These are phyloP conservation scores for Octodonta nipae DNA, from an alignment of 2,888 invertebrate genomes.

Conservation along the genomic window DNA sequence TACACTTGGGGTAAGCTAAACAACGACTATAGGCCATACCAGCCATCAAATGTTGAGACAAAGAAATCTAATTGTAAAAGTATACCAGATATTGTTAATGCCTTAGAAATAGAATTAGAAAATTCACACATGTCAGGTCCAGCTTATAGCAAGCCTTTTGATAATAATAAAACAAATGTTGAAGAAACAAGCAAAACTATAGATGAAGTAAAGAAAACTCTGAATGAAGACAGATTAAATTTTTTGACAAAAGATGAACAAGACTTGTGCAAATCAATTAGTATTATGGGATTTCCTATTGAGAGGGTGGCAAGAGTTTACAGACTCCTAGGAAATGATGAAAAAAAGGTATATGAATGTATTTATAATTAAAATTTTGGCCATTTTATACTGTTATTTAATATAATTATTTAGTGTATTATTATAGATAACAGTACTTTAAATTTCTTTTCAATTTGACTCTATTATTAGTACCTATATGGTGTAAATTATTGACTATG, in stretches of 20 bases:
- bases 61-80: conserved; percentile 18
- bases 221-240: conserved; percentile 34
- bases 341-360: conserved; percentile 71
- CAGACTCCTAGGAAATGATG: conserved; percentile 61
- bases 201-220: too few species aligned
- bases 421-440: too few species aligned
- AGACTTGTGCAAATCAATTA: conserved; percentile 57
- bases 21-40: conserved; percentile 5
- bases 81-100: conserved; percentile 63
- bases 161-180: conserved; percentile 17
- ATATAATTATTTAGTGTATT: too few species aligned
- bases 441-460: neutral
- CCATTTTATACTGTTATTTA: too few species aligned
- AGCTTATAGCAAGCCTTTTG: conserved; percentile 19
- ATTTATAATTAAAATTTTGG: too few species aligned
- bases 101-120: conserved; percentile 53
- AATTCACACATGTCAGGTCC: conserved; percentile 23
- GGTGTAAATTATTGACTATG: too few species aligned
- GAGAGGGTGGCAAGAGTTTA: conserved; percentile 71
- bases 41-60: conserved; percentile 1
- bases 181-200: too few species aligned
- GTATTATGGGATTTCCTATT: conserved; percentile 78
- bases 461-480: too few species aligned
- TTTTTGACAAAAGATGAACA: conserved; percentile 44
- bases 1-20: conserved; percentile 9